These are phyloP conservation scores for Pipistrellus kuhlii DNA, from an alignment of 2,797 vertebrate species.

Conservation along the genomic window DNA sequence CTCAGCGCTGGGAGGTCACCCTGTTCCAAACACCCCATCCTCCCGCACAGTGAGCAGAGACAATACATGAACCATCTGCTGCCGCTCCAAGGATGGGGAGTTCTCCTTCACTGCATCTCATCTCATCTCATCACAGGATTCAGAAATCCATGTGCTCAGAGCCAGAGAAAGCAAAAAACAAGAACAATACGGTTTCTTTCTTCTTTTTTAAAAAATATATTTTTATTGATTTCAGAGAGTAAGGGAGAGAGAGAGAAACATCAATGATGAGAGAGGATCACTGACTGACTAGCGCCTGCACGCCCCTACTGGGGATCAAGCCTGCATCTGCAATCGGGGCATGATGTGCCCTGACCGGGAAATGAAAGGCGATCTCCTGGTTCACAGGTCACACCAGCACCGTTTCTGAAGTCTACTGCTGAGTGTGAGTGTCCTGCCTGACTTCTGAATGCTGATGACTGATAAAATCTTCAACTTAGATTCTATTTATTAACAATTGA, in stretches of 20 bases:
- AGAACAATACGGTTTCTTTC: too few species aligned
- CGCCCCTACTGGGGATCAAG: too few species aligned
- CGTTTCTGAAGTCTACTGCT: neutral
- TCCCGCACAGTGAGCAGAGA: accelerated
- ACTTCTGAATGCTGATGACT: neutral
- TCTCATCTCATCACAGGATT: neutral
- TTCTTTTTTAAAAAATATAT: too few species aligned
- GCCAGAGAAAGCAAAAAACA: neutral
- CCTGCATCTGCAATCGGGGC: too few species aligned
- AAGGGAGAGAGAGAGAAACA: too few species aligned
- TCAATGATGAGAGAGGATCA: too few species aligned
- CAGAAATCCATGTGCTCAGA: neutral
- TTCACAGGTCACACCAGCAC: neutral
- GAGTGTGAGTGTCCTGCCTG: accelerated
- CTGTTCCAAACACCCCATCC: neutral
- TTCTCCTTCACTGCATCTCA: neutral
- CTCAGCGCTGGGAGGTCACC: neutral
- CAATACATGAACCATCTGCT: neutral
- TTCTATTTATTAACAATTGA: neutral
- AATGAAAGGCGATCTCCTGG: too few species aligned
- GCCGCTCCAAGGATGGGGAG: neutral
- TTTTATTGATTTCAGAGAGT: too few species aligned
- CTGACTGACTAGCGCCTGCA: too few species aligned
- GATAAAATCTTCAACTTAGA: neutral
- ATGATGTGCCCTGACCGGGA: too few species aligned